These are phyloP conservation scores for Enteromius afrohamiltoni DNA, from an alignment of 2,797 vertebrate species.

Conservation along the genomic window DNA sequence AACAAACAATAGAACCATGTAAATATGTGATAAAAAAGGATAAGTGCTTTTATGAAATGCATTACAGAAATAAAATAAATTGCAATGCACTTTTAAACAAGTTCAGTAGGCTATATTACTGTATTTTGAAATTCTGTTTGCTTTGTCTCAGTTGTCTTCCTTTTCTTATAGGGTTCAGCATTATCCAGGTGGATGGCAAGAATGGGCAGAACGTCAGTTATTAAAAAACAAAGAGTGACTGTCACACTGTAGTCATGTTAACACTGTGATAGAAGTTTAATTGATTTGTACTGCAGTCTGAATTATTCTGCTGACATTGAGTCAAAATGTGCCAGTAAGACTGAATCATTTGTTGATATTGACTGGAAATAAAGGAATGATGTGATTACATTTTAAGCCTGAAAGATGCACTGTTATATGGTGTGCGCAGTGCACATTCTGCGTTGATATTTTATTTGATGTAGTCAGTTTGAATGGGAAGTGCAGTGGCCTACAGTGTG, in stretches of 20 bases:
- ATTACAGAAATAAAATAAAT: neutral
- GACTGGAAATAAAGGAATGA: neutral
- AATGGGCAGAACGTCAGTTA: constrained; percentile 84
- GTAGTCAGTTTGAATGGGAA: neutral
- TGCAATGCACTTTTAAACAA: neutral
- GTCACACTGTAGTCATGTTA: neutral
- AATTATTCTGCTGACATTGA: neutral
- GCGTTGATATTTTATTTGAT: neutral
- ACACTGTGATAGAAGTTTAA: constrained; percentile 63
- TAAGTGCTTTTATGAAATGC: neutral
- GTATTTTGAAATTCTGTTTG: neutral
- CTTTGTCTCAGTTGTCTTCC: constrained; percentile 4
- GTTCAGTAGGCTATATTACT: neutral
- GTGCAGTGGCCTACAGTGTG: constrained; percentile 1
- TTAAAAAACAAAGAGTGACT: constrained; percentile 68
- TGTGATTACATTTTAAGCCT: constrained; percentile 16
- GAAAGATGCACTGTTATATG: neutral
- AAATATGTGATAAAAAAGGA: neutral
- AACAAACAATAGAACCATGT: neutral
- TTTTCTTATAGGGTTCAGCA: constrained; percentile 82
- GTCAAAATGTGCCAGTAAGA: constrained; percentile 14
- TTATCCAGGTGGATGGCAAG: constrained; percentile 90
- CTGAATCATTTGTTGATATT: neutral
- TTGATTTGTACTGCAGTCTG: neutral
- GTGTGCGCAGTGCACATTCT: neutral